Evolutionary conservation across 2,888 invertebrate species (phyloP).

Genomic region (Dynastes maya): DNA sequence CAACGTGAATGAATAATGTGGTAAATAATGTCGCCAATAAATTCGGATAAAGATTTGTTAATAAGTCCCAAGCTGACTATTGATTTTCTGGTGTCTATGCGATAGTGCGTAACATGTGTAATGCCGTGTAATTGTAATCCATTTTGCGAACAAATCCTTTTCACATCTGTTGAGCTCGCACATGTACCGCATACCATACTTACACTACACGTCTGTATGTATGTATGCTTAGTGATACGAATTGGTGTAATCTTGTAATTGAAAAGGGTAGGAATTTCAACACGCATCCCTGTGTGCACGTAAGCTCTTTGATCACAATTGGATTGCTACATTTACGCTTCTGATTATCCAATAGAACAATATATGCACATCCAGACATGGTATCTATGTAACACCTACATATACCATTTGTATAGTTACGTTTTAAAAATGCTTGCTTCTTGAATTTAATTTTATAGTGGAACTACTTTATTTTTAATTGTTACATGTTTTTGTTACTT

Average conservation of each 20-base stretch:
- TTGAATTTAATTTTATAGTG: no score
- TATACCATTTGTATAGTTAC: no score
- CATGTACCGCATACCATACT: constrained; percentile 26
- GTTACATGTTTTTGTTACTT: no score
- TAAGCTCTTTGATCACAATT: constrained; percentile 43
- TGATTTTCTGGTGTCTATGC: constrained; percentile 38
- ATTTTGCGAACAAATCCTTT: constrained; percentile 67
- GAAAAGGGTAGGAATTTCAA: constrained; percentile 49
- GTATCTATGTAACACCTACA: no score
- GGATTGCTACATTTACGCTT: constrained; percentile 42
- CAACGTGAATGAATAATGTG: neutral
- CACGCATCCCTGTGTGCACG: constrained; percentile 32
- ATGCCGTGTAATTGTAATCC: constrained; percentile 70
- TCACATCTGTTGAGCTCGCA: constrained; percentile 64
- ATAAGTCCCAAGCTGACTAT: constrained; percentile 37
- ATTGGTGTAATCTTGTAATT: constrained; percentile 48
- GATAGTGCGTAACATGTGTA: constrained; percentile 65
- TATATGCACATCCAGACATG: no score
- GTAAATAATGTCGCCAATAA: constrained; percentile 21
- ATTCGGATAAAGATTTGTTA: constrained; percentile 34
- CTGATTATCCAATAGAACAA: constrained; percentile 36
- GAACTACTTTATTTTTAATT: no score
- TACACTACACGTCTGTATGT: neutral
- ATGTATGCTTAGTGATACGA: constrained; percentile 26
- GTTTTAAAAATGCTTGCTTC: no score